Base-by-base conservation (phyloP, 1,140 invertebrate species). In the Forficula auricularia region DNA sequence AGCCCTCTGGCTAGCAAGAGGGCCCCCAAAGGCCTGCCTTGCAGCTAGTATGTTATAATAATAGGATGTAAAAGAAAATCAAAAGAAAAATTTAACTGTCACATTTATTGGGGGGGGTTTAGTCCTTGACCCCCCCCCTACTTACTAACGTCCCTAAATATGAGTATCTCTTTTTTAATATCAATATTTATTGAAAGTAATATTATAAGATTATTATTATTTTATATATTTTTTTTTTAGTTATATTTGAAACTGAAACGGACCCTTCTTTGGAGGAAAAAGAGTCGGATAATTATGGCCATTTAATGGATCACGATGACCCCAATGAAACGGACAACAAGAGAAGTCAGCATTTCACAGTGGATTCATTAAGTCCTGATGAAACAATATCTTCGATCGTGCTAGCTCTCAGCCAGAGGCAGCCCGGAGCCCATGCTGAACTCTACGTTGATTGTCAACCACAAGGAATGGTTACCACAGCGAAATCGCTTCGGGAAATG, bases 241-340 rank as follows among this genome's bases (percentile, higher is more conserved):
- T 78, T 3, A 64, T 74, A 19, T 55, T 75, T 8, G 72, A 75
- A 50, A 72, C 65, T 0, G 48, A 67, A 9, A 66, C 72, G 45
- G 58, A 71, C 19, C 22, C 22, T 4, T 27, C 22, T 4, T 10
- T 27, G 10, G 22, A 27, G 10, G 22, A 27, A 27, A 4, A 27
- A 27, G 22, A 27, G 10, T 27, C 22, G 4, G 22, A 27, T 10
- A 27, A 27, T 27, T 27, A 6, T 10, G 10, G 22, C 10, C 22
- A 6, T 10, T 27, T 27, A 27, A 27, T 27, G 10, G 22, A 27
- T 10, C 22, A 27, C 10, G 22, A 27, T 27, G 22, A 27, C 4
- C 22, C 22, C 10, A 4, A 10, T 6, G 10, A 10, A 4, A 6
- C 22, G 10, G 10, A 10, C 10, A 4, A 27, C 10, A 27, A 27